Evolutionary conservation across 2,113 vertebrate genomes (phyloP).

Genomic region (Ia io): DNA sequence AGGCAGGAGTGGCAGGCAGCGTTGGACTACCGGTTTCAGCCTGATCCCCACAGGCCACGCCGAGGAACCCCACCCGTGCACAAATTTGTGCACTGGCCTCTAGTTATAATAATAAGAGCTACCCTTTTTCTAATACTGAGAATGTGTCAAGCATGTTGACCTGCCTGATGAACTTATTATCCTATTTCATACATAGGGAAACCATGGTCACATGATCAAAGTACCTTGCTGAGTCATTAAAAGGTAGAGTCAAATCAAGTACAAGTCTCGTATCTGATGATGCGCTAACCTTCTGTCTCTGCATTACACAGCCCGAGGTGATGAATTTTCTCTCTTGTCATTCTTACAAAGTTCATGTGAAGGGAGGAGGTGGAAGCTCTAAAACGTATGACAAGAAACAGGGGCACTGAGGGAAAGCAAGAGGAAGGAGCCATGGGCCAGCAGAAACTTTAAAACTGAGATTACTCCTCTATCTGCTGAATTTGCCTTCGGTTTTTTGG

Average conservation of each 20-base stretch:
- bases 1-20: too few relatives aligned
- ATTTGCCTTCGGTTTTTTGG: neutral
- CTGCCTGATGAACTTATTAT: neutral
- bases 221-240: neutral
- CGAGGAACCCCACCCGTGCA: too few relatives aligned
- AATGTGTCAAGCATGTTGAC: neutral
- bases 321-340: neutral
- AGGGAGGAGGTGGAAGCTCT: neutral
- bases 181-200: neutral
- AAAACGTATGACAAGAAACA: neutral
- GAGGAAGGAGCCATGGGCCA: neutral
- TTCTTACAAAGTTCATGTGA: neutral
- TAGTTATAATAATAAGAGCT: neutral
- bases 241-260: neutral
- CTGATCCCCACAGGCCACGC: too few relatives aligned
- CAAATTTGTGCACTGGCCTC: too few relatives aligned
- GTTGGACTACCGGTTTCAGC: too few relatives aligned
- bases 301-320: neutral
- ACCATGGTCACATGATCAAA: neutral
- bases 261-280: neutral
- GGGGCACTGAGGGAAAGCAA: neutral
- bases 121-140: neutral
- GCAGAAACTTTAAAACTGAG: slow-evolving; percentile 42
- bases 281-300: neutral
- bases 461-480: neutral